Evolutionary conservation across 2,888 invertebrate genomes (phyloP).

Genomic region (Drosophila helvetica): DNA sequence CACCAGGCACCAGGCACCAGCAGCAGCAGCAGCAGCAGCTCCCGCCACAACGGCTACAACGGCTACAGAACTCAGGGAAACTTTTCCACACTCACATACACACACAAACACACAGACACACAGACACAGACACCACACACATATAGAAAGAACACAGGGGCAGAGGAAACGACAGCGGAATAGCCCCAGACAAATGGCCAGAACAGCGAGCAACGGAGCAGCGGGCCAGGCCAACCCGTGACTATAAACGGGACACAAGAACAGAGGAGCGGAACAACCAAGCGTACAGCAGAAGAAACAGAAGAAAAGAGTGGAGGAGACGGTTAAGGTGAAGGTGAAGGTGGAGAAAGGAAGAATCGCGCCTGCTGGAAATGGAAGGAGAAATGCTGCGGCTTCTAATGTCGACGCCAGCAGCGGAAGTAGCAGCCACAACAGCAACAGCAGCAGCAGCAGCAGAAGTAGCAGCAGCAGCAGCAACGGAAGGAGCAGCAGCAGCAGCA

Average conservation of each 20-base stretch:
- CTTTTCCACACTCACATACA: constrained; percentile 55
- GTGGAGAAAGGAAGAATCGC: constrained; percentile 16
- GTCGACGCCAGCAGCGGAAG: constrained; percentile 39
- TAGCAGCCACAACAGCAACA: constrained; percentile 25
- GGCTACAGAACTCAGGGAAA: constrained; percentile 69
- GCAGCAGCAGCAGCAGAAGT: constrained; percentile 29
- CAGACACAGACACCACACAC: constrained; percentile 1
- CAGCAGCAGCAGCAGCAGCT: constrained; percentile 21
- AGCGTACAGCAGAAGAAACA: not conserved
- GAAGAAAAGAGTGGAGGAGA: constrained; percentile 8
- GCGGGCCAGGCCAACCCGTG: constrained; percentile 39
- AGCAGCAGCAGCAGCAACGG: constrained; percentile 28
- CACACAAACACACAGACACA: constrained; percentile 26
- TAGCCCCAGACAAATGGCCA: constrained; percentile 50
- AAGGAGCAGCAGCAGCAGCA: constrained; percentile 19
- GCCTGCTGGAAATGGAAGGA: constrained; percentile 38
- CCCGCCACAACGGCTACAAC: constrained; percentile 34
- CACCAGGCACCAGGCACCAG: constrained; percentile 14
- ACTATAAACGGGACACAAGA: constrained; percentile 19
- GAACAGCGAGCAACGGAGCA: constrained; percentile 33
- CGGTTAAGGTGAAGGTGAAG: not conserved
- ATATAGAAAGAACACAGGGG: constrained; percentile 24
- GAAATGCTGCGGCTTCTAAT: constrained; percentile 57
- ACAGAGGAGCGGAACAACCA: constrained; percentile 8
- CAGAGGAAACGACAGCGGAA: constrained; percentile 41